Base-by-base conservation (phyloP, 2,888 invertebrate genomes). In the Diplolepis rosae region DNA sequence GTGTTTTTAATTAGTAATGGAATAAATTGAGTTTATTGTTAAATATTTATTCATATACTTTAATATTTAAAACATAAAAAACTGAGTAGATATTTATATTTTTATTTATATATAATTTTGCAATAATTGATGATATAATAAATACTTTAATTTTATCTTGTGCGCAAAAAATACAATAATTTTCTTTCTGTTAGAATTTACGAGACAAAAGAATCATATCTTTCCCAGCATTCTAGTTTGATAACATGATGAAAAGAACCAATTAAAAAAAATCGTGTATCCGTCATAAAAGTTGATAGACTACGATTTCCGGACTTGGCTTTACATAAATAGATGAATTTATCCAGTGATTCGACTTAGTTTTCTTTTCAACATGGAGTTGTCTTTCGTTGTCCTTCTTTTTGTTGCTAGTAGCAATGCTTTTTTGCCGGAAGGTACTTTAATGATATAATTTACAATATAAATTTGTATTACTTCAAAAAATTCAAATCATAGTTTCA, bases 251-350 rank as follows among this genome's bases (percentile, higher is more conserved):
- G n/a, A 22, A 24, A 35, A 61, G 61, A 61, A 24, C 35, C 24
- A 39, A 61, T 61, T 61, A 61, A 61, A 24, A 61, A 35, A 35
- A 61, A 61, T 61, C 24, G 22, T 61, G 39, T 61, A 61, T 61
- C 39, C 61, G 61, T 61, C 35, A 61, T 35, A 24, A 35, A 24
- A 24, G 22, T 39, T 39, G 61, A 39, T 61, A 39, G 61, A 35
- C 13, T 13, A 39, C 61, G 24, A 61, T 39, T 39, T 61, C 61
- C 61, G 35, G 35, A 13, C 39, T n/a, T 61, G 35, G n/a, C 35
- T 39, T 61, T n/a, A 61, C 39, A 61, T 61, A 61, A 39, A n/a
- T n/a, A 39, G 39, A 61, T 35, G 39, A 61, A 35, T 24, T 39
- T 32, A 24, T 61, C 39, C 32, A 22, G 18, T 24, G 24, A 18